These are phyloP conservation scores for Catostylus mosaicus DNA, from an alignment of 30 jellyfish, hydroid and myxozoan species.

Conservation along the genomic window DNA sequence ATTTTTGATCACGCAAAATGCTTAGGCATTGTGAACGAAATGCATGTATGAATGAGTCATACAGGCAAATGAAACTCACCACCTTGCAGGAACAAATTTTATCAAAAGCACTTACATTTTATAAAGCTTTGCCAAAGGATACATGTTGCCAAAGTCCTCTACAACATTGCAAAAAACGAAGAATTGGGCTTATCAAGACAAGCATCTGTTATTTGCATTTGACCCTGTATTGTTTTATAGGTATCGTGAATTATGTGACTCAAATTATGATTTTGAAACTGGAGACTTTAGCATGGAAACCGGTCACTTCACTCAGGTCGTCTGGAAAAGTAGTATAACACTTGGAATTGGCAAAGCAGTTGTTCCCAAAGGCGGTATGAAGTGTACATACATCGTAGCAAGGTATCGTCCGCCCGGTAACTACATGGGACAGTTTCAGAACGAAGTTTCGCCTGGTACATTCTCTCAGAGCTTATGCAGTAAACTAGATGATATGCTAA, in stretches of 20 bases:
- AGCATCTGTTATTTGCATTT: too few species aligned
- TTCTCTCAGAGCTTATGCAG: slow-evolving; percentile 24
- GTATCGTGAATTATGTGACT: slow-evolving; percentile 81
- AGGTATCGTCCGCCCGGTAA: slow-evolving; percentile 80
- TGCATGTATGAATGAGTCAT: too few species aligned
- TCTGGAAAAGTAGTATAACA: slow-evolving; percentile 63
- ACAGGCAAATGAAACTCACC: too few species aligned
- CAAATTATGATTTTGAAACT: slow-evolving; percentile 65
- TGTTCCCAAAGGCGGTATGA: slow-evolving; percentile 31
- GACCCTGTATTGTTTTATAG: slow-evolving; percentile 41
- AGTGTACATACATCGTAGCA: slow-evolving; percentile 73
- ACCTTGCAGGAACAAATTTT: too few species aligned
- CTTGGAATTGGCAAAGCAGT: slow-evolving; percentile 79
- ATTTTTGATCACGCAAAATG: too few species aligned
- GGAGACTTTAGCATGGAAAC: slow-evolving; percentile 58
- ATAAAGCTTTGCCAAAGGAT: too few species aligned
- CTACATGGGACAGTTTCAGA: slow-evolving; percentile 61
- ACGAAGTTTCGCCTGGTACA: slow-evolving; percentile 60
- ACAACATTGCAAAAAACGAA: too few species aligned
- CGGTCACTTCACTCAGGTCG: slow-evolving; percentile 85
- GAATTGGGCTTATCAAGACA: too few species aligned
- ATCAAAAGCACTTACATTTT: too few species aligned
- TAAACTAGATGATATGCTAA: slow-evolving; percentile 38
- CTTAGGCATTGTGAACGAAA: too few species aligned
- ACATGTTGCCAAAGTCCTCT: too few species aligned